phyloP scores from a whole-genome alignment of 2,113 vertebrate species.

The Willisornis vidua region DNA sequence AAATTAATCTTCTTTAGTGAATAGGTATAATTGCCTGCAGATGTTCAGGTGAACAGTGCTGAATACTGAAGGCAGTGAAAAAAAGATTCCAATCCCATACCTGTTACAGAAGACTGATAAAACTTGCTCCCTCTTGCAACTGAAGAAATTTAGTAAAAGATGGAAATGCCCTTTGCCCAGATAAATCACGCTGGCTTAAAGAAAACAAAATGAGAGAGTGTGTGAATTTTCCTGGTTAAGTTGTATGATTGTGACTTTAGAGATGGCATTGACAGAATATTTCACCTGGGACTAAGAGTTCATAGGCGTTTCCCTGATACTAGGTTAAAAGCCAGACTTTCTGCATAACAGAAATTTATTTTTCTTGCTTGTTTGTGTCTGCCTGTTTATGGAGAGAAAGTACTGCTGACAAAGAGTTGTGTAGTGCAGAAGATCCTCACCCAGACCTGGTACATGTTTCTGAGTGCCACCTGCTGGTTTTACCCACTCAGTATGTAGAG shows the following conservation, averaged over 20 bases:
- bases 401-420: neutral
- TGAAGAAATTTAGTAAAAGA: neutral
- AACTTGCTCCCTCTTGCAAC: neutral
- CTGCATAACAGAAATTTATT: neutral
- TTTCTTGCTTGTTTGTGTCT: neutral
- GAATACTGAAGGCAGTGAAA: neutral
- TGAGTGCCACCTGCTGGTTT: slow-evolving; percentile 40
- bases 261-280: neutral
- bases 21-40: neutral
- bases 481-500: fast-evolving
- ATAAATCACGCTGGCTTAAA: neutral
- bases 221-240: neutral
- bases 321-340: neutral
- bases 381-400: neutral
- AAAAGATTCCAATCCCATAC: neutral
- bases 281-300: neutral
- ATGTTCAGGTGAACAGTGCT: neutral
- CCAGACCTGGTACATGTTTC: neutral
- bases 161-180: neutral
- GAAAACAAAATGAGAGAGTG: neutral
- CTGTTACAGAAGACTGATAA: neutral
- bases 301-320: neutral
- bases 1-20: neutral
- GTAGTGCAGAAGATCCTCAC: neutral
- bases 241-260: neutral